Percentiles rank a stretch among this genome's conserved stretches.
Evolutionary conservation across 2,888 invertebrate species (phyloP).

Genomic region (Eupithecia tripunctaria): DNA sequence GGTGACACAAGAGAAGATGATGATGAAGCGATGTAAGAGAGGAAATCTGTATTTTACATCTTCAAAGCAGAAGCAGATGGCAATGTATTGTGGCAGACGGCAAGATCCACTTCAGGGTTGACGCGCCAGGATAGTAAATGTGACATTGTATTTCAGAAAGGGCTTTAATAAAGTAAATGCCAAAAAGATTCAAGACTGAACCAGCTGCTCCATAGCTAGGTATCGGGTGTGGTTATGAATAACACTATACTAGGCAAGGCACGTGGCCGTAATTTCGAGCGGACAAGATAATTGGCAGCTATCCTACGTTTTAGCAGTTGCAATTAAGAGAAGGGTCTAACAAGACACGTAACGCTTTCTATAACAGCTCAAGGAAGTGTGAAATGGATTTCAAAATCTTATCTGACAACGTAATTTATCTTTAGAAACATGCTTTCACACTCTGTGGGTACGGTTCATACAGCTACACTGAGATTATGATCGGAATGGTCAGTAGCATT

Average conservation of each 20-base stretch:
- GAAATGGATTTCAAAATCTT: constrained; percentile 30
- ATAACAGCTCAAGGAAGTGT: constrained; percentile 42
- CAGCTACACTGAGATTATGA: background rate
- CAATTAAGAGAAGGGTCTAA: constrained; percentile 58
- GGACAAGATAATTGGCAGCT: constrained; percentile 63
- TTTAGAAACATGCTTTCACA: constrained; percentile 8
- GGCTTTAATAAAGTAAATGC: background rate
- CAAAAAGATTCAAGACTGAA: constrained; percentile 14
- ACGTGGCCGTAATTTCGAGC: constrained; percentile 51
- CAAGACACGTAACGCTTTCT: constrained; percentile 49
- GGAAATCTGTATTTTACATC: background rate
- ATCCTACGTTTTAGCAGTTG: constrained; percentile 51
- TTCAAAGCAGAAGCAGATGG: background rate
- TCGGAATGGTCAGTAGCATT: constrained; percentile 2
- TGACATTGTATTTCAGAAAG: background rate
- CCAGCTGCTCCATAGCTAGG: constrained; percentile 14
- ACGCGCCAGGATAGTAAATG: background rate
- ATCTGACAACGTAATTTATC: constrained; percentile 24
- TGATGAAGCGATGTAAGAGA: background rate
- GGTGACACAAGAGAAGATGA: background rate
- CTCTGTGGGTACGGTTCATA: background rate
- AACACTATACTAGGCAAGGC: constrained; percentile 45
- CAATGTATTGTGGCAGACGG: background rate
- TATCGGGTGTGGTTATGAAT: constrained; percentile 33
- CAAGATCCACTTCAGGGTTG: background rate